These are phyloP conservation scores for Patella caerulea DNA, from an alignment of 2,888 invertebrate genomes.

Conservation along the genomic window DNA sequence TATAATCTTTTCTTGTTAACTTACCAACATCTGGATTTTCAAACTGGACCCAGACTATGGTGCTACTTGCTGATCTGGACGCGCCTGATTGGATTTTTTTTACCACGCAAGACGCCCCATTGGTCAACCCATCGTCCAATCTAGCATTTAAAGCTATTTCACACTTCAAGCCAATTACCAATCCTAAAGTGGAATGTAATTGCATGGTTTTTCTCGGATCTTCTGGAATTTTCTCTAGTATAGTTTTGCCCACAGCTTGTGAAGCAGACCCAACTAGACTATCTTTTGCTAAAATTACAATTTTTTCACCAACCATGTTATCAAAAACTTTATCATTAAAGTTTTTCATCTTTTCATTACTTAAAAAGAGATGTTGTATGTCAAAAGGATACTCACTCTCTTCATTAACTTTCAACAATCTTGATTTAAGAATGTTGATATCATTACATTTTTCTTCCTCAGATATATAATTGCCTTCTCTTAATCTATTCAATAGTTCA, in stretches of 20 bases:
- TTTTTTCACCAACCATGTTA: background rate
- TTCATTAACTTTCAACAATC: background rate
- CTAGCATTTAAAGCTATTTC: conserved; percentile 36
- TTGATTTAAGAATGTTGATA: background rate
- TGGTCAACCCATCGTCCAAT: conserved; percentile 40
- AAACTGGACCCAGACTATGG: background rate
- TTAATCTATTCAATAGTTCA: conserved; percentile 38
- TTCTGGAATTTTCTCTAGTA: background rate
- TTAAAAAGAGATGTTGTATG: background rate
- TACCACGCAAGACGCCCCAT: conserved; percentile 36
- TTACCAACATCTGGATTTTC: background rate
- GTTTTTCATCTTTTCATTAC: background rate
- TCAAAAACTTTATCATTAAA: background rate
- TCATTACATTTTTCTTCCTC: background rate
- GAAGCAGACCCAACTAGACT: background rate
- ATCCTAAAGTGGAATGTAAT: background rate
- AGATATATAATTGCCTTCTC: conserved; percentile 34
- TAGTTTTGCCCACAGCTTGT: background rate
- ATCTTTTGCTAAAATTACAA: background rate
- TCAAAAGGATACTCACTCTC: background rate
- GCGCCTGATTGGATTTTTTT: background rate
- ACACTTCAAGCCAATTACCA: conserved; percentile 20
- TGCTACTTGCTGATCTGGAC: background rate
- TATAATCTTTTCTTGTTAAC: background rate
- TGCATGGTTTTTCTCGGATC: background rate